Base-by-base conservation (phyloP, 2,888 invertebrate species). In the Homarus gammarus region DNA sequence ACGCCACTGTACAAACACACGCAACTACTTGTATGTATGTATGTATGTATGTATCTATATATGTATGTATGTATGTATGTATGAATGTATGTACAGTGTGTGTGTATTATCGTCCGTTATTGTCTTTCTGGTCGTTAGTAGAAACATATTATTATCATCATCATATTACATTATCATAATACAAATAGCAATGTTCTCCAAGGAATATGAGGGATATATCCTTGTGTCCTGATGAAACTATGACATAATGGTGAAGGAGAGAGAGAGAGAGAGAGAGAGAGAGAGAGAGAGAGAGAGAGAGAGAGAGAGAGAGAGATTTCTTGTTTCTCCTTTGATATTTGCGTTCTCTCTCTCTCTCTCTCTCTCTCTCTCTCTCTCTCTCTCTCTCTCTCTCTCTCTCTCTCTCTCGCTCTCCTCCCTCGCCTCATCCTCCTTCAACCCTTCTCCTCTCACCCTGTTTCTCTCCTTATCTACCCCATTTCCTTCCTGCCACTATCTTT, bases 21-120 rank as follows among this genome's bases (percentile, higher is more conserved):
- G n/a, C n/a, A n/a, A 56, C 12, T 51, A 77, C 0, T 15, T 77
- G 44, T 77, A 44, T 77, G 8, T n/a, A 77, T 77, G n/a, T 77
- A 49, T 44, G n/a, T 77, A 44, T 77, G 6, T 49, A 77, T 49
- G n/a, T 77, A 49, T 77, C 18, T 81, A 81, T 81, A 12, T 81
- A 81, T 61, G 2, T 81, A 81, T 81, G 33, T 81, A 81, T 81
- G 33, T 81, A 61, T 81, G 18, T 81, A 36, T 81, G n/a, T 81
- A 36, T 81, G 22, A 81, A 78, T 75, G 10, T 75, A 38, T 8
- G 5, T n/a, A n/a, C n/a, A n/a, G n/a, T n/a, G n/a, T n/a, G n/a
- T n/a, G n/a, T 3, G 12, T 70, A 2, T n/a, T 70, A n/a, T n/a
- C 15, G 12, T 15, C 36, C 70, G 3, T n/a, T 27, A 70, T 27